Conservation (phyloP, 2,888 invertebrate genomes). For the Caenorhabditis virilis region DNA sequence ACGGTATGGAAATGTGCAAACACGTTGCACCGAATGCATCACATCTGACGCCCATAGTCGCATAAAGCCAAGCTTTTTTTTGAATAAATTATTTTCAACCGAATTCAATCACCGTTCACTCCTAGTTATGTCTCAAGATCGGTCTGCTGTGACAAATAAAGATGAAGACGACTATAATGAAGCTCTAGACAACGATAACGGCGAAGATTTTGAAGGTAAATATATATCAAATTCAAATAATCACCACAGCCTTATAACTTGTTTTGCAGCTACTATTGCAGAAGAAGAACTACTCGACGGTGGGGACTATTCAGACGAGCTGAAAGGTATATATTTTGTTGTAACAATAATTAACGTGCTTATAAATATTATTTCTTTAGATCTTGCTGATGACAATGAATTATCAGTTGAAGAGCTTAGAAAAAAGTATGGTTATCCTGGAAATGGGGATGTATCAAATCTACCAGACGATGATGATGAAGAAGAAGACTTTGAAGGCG, state of each 20-base stretch:
- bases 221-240: background rate
- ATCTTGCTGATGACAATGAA: slow-evolving; percentile 61
- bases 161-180: slow-evolving; percentile 46
- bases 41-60: slow-evolving; percentile 10
- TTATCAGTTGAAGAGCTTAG: slow-evolving; percentile 62
- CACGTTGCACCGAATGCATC: background rate
- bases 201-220: slow-evolving; percentile 59
- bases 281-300: slow-evolving; percentile 60
- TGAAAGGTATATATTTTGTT: slow-evolving; percentile 38
- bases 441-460: background rate
- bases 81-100: no score
- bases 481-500: slow-evolving; percentile 8
- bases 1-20: slow-evolving; percentile 14
- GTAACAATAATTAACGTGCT: slow-evolving; percentile 1
- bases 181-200: slow-evolving; percentile 46
- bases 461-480: slow-evolving; percentile 3
- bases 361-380: slow-evolving; percentile 8
- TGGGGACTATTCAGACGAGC: slow-evolving; percentile 56
- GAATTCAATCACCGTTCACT: no score
- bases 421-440: slow-evolving; percentile 51
- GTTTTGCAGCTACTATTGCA: slow-evolving; percentile 58
- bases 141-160: no score
- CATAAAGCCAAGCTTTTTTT: no score
- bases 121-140: no score
- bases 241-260: background rate